Evolutionary conservation across 2,888 invertebrate genomes (phyloP), one percentile per base, ranked within the genome.

Genomic region (Tenthredo livida): DNA sequence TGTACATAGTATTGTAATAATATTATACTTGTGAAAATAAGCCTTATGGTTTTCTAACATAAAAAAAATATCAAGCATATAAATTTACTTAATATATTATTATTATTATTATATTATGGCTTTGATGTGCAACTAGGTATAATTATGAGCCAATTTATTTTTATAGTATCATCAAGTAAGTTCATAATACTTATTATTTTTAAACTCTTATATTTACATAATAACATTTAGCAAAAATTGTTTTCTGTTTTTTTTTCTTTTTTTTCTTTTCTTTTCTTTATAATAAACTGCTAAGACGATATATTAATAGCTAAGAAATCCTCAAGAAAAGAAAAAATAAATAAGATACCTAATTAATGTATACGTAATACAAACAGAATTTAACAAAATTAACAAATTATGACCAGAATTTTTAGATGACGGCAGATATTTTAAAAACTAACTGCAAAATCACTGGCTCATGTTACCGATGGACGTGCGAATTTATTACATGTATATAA

Each of bases 151-250:
- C 58, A 80, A 61, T 80, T 58, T 21, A 17, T 54, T 54, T 43
- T 33, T 54, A 54, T 33, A 47, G 29, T 77, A 54, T 75, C 17
- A 72, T 73, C n/a, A 77, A 33, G 37, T n/a, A 37, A 61, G 33
- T 80, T 50, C 33, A 33, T 29, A 33, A 25, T 47, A 50, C 40
- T 29, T 77, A 15, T 29, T 77, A 77, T 50, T 17, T 54, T 54
- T 25, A 54, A 77, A 77, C 77, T 54, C 58, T 40, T 78, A 80
- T 61, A 80, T 80, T 61, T 80, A 80, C 80, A 61, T 9, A n/a
- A 80, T 80, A 80, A 61, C 58, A 80, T 40, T 61, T 58, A 50
- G 50, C 80, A 61, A 61, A 50, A 77, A 75, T 73, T 77, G n/a
- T 33, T 12, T 21, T 29, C 37, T n/a, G 10, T 70, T 37, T 37